Evolutionary conservation across 1,140 invertebrate species (phyloP), one percentile per base, ranked within the genome.

Genomic region (Leucophenga varia): DNA sequence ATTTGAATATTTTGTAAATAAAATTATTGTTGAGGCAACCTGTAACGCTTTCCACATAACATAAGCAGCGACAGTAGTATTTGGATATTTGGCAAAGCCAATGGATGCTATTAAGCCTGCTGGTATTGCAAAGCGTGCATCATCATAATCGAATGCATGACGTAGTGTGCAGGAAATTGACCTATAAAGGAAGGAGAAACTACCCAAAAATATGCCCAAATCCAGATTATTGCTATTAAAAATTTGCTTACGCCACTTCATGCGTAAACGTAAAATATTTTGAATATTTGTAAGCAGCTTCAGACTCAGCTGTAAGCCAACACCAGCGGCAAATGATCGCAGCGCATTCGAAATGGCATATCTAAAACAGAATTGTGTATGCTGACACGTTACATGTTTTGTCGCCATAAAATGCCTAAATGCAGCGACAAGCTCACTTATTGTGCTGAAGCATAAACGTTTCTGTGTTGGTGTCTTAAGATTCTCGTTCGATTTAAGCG

Each of bases 21-120:
- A n/a, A n/a, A n/a, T n/a, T n/a, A n/a, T n/a, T n/a, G n/a, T n/a
- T n/a, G n/a, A n/a, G n/a, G n/a, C n/a, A n/a, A 25, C 22, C 5
- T 25, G 63, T 37, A 86, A 67, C 16, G 80, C 74, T 72, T 87
- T 87, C 84, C 85, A 87, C 77, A 86, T 79, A 10, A 86, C 78
- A 63, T 86, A 86, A 2, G 86, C 69, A 30, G 85, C 79, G 50
- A 86, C 76, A 2, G 84, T 86, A 30, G 79, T 84, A 56, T 84
- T 83, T 31, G 82, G 82, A 74, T 83, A 87, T 39, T 81, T 79
- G 10, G 73, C 67, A 71, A 86, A 84, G 10, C 82, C 76, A 19
- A 81, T 59, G 30, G 84, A 84, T 3, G 82, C 83, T 21, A 86
- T 36, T 43, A 86, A 57, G 30, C 82, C 83, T 44, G 86, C 84